These are phyloP conservation scores for Ptychochromis oligacanthus DNA, from an alignment of 2,113 vertebrate species.

Conservation along the genomic window DNA sequence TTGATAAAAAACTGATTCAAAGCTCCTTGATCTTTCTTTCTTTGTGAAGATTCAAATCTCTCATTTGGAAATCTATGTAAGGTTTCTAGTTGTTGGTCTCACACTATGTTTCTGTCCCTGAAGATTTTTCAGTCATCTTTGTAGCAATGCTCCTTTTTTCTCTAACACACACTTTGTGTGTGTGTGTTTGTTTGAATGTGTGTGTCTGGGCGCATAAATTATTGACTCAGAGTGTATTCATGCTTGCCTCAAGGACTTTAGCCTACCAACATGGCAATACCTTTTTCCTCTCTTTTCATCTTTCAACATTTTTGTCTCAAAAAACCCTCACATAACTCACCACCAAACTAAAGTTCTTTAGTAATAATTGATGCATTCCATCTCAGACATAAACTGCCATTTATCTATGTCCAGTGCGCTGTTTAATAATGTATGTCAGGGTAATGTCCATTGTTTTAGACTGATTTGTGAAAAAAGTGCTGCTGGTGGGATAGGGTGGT, in stretches of 20 bases:
- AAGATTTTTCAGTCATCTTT: slow-evolving; percentile 49
- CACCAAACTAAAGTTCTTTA: slow-evolving; percentile 18
- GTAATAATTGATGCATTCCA: slow-evolving; percentile 56
- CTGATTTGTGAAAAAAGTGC: slow-evolving; percentile 15
- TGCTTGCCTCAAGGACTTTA: slow-evolving; percentile 71
- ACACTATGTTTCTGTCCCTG: slow-evolving; percentile 53
- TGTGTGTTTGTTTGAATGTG: slow-evolving; percentile 35
- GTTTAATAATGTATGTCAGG: slow-evolving; percentile 23
- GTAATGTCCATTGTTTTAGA: slow-evolving; percentile 10
- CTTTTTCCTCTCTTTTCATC: slow-evolving; percentile 48
- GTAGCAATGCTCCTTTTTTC: slow-evolving; percentile 28
- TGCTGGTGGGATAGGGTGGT: slow-evolving; percentile 19
- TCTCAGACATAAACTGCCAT: slow-evolving; percentile 48
- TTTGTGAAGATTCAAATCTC: slow-evolving; percentile 16
- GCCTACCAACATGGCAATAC: slow-evolving; percentile 60
- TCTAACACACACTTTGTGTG: slow-evolving; percentile 36
- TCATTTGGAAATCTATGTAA: slow-evolving; percentile 52
- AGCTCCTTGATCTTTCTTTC: slow-evolving; percentile 18
- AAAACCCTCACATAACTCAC: slow-evolving; percentile 38
- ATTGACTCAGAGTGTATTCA: slow-evolving; percentile 79
- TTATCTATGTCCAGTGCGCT: slow-evolving; percentile 43
- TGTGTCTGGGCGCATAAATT: slow-evolving; percentile 69
- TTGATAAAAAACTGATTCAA: slow-evolving; percentile 44
- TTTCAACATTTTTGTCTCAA: slow-evolving; percentile 50
- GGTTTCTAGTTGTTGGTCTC: slow-evolving; percentile 58